A percentile compares a stretch with the other conserved stretches of the same genome.
Evolutionary conservation across 2,113 vertebrate species (phyloP).

Genomic region (Myanophis thanlyinensis): DNA sequence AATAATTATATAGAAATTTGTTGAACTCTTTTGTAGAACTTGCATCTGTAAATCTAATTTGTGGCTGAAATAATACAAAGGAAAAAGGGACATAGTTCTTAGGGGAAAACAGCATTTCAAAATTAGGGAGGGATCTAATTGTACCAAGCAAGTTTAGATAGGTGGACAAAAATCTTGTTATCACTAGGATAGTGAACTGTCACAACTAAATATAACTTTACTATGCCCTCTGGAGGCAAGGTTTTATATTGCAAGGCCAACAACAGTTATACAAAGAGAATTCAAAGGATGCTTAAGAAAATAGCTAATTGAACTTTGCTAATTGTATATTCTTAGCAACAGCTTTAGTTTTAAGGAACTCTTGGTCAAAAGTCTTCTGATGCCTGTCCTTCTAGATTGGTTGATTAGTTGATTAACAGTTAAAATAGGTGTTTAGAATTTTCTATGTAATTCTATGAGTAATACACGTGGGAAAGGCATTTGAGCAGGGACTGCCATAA

Average conservation of each 20-base stretch:
- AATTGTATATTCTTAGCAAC: not conserved
- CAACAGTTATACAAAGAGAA: not conserved
- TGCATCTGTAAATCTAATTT: not conserved
- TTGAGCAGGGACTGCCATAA: not conserved
- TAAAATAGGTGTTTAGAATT: not conserved
- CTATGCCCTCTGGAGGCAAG: slow-evolving; percentile 2
- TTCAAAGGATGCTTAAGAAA: not conserved
- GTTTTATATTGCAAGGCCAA: not conserved
- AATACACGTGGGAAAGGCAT: not conserved
- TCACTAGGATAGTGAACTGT: not conserved
- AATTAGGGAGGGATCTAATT: not conserved
- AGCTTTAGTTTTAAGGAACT: not conserved
- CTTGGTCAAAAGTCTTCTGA: not conserved
- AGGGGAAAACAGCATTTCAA: not conserved
- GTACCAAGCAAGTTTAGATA: not conserved
- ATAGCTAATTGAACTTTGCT: not conserved
- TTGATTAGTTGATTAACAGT: not conserved
- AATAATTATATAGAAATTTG: not conserved
- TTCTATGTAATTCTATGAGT: not conserved
- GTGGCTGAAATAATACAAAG: not conserved
- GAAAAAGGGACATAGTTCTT: not conserved
- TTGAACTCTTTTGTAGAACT: not conserved
- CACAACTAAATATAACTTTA: not conserved
- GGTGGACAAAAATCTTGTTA: slow-evolving; percentile 14
- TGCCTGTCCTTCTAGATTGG: not conserved